These are phyloP conservation scores for Matsumurasca onukii DNA, from an alignment of 1,140 invertebrate genomes.

Conservation along the genomic window DNA sequence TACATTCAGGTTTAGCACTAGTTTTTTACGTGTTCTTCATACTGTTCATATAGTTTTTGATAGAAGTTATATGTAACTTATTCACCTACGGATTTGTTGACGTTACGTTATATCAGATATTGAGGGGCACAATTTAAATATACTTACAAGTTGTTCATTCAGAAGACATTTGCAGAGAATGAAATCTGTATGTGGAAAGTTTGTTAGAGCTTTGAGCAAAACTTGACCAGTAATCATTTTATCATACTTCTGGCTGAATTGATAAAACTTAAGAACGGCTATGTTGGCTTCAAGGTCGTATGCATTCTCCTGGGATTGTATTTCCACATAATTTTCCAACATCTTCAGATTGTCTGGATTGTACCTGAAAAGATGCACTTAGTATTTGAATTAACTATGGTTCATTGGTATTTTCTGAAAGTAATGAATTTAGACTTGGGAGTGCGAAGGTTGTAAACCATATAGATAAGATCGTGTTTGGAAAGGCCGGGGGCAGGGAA, in stretches of 20 bases:
- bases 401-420: constrained; percentile 37
- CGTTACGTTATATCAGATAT: no score
- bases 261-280: constrained; percentile 87
- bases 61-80: no score
- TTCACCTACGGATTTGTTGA: no score
- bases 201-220: constrained; percentile 91
- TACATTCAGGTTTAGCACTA: no score
- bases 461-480: no score
- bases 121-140: constrained; percentile 14
- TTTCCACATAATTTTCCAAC: constrained; percentile 89
- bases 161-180: constrained; percentile 94
- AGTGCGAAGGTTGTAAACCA: constrained; percentile 26
- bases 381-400: constrained; percentile 33
- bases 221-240: constrained; percentile 81
- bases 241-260: constrained; percentile 89
- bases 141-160: constrained; percentile 75
- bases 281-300: constrained; percentile 97
- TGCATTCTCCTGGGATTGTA: constrained; percentile 89
- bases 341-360: constrained; percentile 91
- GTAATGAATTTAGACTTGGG: constrained; percentile 19
- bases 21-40: no score
- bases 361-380: constrained; percentile 63
- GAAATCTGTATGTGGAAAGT: constrained; percentile 96
- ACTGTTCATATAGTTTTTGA: no score
- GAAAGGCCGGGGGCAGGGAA: no score